Evolutionary conservation across 2,888 invertebrate genomes (phyloP).

Genomic region (Oligia strigilis): DNA sequence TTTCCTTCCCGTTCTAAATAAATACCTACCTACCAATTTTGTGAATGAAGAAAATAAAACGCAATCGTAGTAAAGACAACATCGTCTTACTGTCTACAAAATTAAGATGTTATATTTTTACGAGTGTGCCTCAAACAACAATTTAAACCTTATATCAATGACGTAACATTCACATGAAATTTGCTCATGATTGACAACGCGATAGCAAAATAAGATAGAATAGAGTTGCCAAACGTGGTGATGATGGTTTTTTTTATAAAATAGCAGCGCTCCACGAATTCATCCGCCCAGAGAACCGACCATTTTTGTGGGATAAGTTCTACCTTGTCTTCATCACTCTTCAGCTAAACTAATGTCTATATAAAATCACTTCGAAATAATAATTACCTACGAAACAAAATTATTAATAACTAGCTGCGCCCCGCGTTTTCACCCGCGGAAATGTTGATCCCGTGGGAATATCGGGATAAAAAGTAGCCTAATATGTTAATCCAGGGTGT

Average conservation of each 20-base stretch:
- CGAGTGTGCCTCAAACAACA: background rate
- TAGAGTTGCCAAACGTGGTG: background rate
- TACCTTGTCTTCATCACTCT: too few relatives aligned
- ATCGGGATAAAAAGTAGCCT: too few relatives aligned
- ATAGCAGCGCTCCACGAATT: too few relatives aligned
- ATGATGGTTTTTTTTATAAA: background rate
- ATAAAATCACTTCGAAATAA: background rate
- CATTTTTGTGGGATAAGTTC: too few relatives aligned
- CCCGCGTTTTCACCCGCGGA: too few relatives aligned
- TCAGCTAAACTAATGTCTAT: too few relatives aligned
- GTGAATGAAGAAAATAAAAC: background rate
- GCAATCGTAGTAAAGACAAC: background rate
- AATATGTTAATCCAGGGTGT: too few relatives aligned
- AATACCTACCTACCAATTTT: background rate
- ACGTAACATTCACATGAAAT: background rate
- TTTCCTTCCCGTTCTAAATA: constrained; percentile 1
- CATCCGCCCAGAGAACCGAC: too few relatives aligned
- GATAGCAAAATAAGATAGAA: background rate
- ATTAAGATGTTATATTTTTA: background rate
- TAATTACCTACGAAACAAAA: too few relatives aligned
- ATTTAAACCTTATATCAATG: background rate
- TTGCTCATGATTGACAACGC: background rate
- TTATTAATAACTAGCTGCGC: too few relatives aligned
- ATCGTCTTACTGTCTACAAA: background rate
- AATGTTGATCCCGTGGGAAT: too few relatives aligned